Evolutionary conservation across 2,113 vertebrate species (phyloP), one percentile per base, ranked within the genome.

Genomic region (Aptenodytes patagonicus): DNA sequence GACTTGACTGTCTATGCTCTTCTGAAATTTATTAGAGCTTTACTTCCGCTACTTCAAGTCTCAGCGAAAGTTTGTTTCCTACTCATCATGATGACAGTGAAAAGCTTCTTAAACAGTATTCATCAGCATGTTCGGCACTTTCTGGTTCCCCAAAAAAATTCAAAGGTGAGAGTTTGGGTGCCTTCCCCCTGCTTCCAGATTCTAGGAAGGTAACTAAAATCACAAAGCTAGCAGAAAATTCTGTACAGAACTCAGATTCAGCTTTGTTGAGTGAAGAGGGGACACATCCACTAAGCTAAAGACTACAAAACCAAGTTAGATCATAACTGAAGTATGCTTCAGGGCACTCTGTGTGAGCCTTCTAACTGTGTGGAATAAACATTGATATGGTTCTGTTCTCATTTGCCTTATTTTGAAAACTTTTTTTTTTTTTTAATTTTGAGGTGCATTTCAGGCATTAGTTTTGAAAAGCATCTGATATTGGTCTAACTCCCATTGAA

Each of bases 11-110:
- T 49, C 73, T 91, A 4, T 46, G 64, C 65, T 90, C 47, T 94
- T 78, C 75, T 71, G 60, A 95, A 95, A 89, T 94, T 91, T 95
- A 94, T 91, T 97, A 83, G 64, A 94, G 60, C 31, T 91, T 84
- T 91, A 78, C 22, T 96, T 85, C 44, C 10, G 29, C n/a, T 71
- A 25, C 55, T 70, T 92, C 38, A 52, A 36, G 36, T 88, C 38
- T 83, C 42, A 58, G 78, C 47, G 54, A 36, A 94, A 95, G 16
- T 70, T 91, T 69, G 40, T 65, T 93, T 90, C 60, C 57, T 89
- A 25, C 42, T 90, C 17, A 44, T 21, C 36, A 31, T 1, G 9
- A 64, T 0, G 2, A 87, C 26, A 42, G 32, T 52, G 65, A 64
- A 91, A 90, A 93, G 2, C 60, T 83, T 29, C 79, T 95, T 77